A percentile compares a stretch with the other conserved stretches of the same genome.
phyloP scores from a whole-genome alignment of 2,888 invertebrate species.

The Alentia gelatinosa region DNA sequence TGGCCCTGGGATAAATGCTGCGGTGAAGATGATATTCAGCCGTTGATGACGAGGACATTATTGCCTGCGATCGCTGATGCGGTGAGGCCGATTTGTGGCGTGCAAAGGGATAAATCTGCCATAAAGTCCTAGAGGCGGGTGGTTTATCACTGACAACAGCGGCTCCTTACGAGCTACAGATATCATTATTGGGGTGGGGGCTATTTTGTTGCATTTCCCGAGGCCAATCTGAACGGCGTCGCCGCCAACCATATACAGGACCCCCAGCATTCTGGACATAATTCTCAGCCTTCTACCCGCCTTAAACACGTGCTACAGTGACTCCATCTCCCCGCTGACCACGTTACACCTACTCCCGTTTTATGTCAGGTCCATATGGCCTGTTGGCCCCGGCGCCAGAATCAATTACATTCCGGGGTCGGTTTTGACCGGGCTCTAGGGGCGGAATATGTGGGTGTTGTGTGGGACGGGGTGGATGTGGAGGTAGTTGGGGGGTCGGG shows the following conservation, averaged over 20 bases:
- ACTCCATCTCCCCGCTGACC: neutral
- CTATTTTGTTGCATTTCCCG: neutral
- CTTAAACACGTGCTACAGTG: no score
- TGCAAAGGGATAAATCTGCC: neutral
- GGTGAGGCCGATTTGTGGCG: neutral
- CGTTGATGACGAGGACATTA: neutral
- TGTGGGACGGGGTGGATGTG: no score
- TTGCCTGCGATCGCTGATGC: neutral
- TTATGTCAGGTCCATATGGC: neutral
- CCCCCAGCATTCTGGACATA: neutral
- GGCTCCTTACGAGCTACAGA: neutral
- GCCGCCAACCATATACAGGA: neutral
- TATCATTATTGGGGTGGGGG: neutral
- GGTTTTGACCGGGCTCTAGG: conserved; percentile 1
- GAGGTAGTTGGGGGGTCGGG: no score
- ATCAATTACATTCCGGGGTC: neutral
- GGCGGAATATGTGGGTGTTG: no score
- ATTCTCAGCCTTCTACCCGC: neutral
- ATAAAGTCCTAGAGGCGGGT: neutral
- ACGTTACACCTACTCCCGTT: neutral
- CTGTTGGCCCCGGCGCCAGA: neutral
- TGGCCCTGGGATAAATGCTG: no score
- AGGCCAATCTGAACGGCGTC: neutral
- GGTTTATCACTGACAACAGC: neutral
- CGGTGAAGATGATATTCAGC: neutral